phyloP scores from a whole-genome alignment of 23 tunicate species.

The Halocynthia aurantium region DNA sequence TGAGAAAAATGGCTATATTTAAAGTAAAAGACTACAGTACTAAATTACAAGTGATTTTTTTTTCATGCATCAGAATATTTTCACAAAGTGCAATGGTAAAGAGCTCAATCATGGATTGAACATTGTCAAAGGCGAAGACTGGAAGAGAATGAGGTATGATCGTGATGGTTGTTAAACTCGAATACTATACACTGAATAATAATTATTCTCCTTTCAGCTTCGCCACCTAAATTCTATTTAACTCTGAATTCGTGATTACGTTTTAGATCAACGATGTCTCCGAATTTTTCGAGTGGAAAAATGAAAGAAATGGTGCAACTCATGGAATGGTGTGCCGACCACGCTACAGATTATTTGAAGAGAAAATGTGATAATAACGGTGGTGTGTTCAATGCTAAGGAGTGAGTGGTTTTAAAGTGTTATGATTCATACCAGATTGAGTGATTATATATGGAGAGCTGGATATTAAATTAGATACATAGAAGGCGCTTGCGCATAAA shows the following conservation, averaged over 20 bases:
- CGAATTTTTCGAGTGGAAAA: conserved; percentile 46
- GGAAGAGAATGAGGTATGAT: conserved; percentile 50
- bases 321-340: conserved; percentile 34
- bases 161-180: no score
- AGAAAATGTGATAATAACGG: conserved; percentile 4
- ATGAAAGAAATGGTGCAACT: conserved; percentile 58
- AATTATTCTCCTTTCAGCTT: no score
- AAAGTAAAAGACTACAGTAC: no score
- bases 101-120: conserved; percentile 35
- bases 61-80: conserved; percentile 12
- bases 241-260: neutral
- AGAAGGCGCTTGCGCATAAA: no score
- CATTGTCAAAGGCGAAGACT: conserved; percentile 39
- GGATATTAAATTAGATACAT: no score
- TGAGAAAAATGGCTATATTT: no score
- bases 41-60: no score
- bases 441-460: no score
- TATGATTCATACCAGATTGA: no score
- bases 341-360: conserved; percentile 9
- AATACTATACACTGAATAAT: no score
- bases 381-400: conserved; percentile 40
- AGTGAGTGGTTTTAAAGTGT: conserved; percentile 24
- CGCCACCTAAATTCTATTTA: no score
- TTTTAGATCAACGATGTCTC: conserved; percentile 23
- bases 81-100: conserved; percentile 31